Evolutionary conservation across 2,797 vertebrate genomes (phyloP).

Genomic region (Aythya fuligula): DNA sequence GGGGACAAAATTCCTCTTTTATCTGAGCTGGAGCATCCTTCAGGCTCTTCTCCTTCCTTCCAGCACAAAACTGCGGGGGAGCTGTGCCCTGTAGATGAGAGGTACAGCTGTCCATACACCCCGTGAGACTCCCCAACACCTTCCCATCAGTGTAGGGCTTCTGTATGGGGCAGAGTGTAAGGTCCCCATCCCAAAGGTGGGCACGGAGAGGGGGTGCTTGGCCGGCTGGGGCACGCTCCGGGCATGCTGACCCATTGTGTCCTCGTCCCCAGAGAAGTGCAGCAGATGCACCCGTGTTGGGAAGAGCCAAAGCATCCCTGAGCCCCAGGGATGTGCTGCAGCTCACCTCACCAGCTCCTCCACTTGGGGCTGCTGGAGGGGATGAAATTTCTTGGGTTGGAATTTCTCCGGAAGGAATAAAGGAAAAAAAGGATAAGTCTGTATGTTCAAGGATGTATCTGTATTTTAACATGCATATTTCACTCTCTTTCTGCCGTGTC

Average conservation of each 20-base stretch:
- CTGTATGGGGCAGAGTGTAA: not conserved
- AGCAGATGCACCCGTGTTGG: fast-evolving
- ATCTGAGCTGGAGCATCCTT: not conserved
- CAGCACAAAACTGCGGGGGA: not conserved
- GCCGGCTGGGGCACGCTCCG: not conserved
- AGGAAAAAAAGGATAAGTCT: not conserved
- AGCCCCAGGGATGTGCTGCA: not conserved
- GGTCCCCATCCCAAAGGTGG: not conserved
- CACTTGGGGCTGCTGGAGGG: not conserved
- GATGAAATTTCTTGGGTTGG: conserved; percentile 20
- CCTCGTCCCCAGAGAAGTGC: not conserved
- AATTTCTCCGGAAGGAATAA: not conserved
- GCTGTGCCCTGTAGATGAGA: not conserved
- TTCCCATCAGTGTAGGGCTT: not conserved
- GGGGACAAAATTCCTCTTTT: not conserved
- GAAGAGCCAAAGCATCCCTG: not conserved
- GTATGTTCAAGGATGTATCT: not conserved
- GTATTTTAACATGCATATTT: not conserved
- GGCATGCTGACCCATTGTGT: fast-evolving
- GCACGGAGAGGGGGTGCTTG: not conserved
- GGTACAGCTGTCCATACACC: not conserved
- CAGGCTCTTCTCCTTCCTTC: not conserved
- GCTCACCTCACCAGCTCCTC: not conserved
- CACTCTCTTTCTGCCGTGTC: not conserved
- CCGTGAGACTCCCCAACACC: not conserved